These are phyloP conservation scores for Sinella curviseta DNA, from an alignment of 1,140 invertebrate genomes.

Conservation along the genomic window DNA sequence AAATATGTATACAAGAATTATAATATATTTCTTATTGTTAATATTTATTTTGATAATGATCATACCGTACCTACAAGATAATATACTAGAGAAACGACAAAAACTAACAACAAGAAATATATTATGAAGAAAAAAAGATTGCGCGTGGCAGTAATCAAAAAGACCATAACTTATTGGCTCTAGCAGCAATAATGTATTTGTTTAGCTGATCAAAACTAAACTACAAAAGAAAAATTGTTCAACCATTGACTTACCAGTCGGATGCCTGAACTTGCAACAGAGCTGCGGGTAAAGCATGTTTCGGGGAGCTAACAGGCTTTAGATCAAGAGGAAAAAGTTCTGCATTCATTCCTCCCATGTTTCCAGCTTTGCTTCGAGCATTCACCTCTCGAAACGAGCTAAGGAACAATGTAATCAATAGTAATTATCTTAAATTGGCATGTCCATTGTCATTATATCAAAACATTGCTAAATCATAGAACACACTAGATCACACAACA, in stretches of 20 bases:
- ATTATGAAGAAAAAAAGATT: too few species aligned
- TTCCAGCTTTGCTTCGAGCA: constrained; percentile 1
- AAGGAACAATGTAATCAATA: constrained; percentile 5
- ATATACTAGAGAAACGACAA: too few species aligned
- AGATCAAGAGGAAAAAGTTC: constrained; percentile 47
- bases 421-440: neutral
- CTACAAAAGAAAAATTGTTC: too few species aligned
- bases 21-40: neutral
- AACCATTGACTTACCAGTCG: constrained; percentile 78
- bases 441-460: neutral
- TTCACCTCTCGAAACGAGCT: constrained; percentile 37
- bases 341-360: neutral
- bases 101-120: too few species aligned
- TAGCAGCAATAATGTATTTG: too few species aligned
- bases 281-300: constrained; percentile 64
- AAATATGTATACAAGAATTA: constrained; percentile 11
- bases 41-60: neutral
- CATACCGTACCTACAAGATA: neutral
- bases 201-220: too few species aligned
- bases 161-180: too few species aligned
- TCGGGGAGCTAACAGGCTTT: constrained; percentile 63
- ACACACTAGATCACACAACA: neutral
- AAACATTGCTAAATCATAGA: neutral
- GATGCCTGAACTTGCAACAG: constrained; percentile 68
- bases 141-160: too few species aligned